Conservation (phyloP, 2,797 vertebrate species). For the Cyprinodon diabolis region DNA sequence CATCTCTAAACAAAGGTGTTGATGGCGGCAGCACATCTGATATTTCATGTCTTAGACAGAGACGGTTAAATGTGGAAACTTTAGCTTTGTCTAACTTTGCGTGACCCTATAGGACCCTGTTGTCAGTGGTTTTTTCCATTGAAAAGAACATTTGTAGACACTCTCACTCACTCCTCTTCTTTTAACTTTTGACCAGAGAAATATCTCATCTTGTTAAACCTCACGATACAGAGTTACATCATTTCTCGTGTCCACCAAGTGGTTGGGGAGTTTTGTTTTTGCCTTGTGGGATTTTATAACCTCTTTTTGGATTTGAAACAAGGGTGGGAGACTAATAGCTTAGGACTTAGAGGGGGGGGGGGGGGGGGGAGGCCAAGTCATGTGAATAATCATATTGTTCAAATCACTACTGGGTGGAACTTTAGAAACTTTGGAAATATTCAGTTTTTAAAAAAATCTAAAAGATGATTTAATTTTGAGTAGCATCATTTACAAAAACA, state of each 20-base stretch:
- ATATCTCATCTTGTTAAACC: constrained; percentile 12
- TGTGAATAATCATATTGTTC: constrained; percentile 10
- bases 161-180: not conserved
- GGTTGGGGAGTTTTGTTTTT: not conserved
- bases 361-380: constrained; percentile 7
- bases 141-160: constrained; percentile 12
- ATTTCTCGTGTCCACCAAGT: constrained; percentile 10
- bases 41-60: too few relatives aligned
- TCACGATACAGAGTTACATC: constrained; percentile 21
- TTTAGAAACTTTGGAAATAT: not conserved
- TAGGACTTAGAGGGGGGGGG: not conserved
- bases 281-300: constrained; percentile 36
- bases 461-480: not conserved
- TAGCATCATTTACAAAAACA: not conserved
- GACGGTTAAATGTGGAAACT: too few relatives aligned
- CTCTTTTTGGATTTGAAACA: constrained; percentile 1
- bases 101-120: not conserved
- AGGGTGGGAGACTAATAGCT: constrained; percentile 10
- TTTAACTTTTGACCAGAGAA: not conserved
- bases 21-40: too few relatives aligned
- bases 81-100: not conserved
- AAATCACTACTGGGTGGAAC: constrained; percentile 11
- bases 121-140: not conserved
- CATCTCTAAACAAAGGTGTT: too few relatives aligned
- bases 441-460: not conserved